A percentile compares a stretch with the other conserved stretches of the same genome.
Conservation (phyloP, 2,888 invertebrate genomes). For the Serripes groenlandicus region DNA sequence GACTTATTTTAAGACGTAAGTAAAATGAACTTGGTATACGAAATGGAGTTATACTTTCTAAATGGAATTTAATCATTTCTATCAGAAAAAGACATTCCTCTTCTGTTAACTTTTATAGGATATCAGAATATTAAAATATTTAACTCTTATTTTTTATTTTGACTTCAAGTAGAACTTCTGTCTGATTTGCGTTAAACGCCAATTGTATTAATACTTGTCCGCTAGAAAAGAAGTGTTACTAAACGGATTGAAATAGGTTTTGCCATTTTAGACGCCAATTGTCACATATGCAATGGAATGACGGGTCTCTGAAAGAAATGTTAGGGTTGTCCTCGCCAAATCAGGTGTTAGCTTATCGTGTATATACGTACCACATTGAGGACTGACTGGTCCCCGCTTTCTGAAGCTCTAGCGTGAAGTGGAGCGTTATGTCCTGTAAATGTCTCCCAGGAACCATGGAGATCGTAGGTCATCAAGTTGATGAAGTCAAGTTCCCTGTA, state of each 20-base stretch:
- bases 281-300: background rate
- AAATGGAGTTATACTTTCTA: too few species aligned
- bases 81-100: too few species aligned
- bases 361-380: slow-evolving; percentile 69
- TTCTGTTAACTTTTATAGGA: too few species aligned
- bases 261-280: background rate
- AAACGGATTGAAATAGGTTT: background rate
- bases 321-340: too few species aligned
- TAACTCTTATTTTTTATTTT: too few species aligned
- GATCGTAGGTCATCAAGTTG: slow-evolving; percentile 84
- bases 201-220: background rate
- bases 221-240: background rate
- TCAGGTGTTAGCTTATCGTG: too few species aligned
- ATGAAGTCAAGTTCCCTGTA: slow-evolving; percentile 81
- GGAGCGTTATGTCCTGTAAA: slow-evolving; percentile 83
- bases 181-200: background rate
- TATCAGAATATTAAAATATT: too few species aligned
- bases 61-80: too few species aligned
- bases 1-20: too few species aligned
- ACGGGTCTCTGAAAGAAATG: too few species aligned
- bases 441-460: slow-evolving; percentile 84
- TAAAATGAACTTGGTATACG: too few species aligned
- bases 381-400: slow-evolving; percentile 62
- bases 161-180: background rate
- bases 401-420: slow-evolving; percentile 72